These are phyloP conservation scores for Ia io DNA, from an alignment of 2,113 vertebrate species.

Conservation along the genomic window DNA sequence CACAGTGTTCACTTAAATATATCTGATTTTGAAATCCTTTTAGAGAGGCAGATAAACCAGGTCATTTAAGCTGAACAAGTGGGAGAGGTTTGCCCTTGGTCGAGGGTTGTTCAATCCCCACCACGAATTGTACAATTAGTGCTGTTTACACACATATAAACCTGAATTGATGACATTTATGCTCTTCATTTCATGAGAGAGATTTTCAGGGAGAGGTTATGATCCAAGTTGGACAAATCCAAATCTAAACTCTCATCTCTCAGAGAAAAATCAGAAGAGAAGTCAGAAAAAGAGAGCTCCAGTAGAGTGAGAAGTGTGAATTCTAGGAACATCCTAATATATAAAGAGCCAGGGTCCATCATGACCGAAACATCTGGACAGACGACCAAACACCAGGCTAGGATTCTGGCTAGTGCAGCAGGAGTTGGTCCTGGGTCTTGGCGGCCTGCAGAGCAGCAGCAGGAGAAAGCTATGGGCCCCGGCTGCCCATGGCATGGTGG, in stretches of 20 bases:
- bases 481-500: accelerated
- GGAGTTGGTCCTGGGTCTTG: no score
- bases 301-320: no score
- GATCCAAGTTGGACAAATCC: constrained; percentile 18
- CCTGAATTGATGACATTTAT: neutral
- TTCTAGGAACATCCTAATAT: no score
- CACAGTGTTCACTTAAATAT: constrained; percentile 24
- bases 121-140: neutral
- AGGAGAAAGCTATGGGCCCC: no score
- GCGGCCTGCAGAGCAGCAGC: no score
- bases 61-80: constrained; percentile 25
- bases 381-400: no score
- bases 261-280: neutral
- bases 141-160: neutral
- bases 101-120: neutral
- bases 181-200: neutral
- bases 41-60: neutral
- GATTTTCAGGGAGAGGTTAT: constrained; percentile 1
- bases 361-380: no score
- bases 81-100: neutral
- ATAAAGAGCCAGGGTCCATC: no score
- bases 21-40: constrained; percentile 45
- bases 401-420: no score
- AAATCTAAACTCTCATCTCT: constrained; percentile 22
- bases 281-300: no score